Evolutionary conservation across 2,113 vertebrate species (phyloP).

Genomic region (Channa maculata): DNA sequence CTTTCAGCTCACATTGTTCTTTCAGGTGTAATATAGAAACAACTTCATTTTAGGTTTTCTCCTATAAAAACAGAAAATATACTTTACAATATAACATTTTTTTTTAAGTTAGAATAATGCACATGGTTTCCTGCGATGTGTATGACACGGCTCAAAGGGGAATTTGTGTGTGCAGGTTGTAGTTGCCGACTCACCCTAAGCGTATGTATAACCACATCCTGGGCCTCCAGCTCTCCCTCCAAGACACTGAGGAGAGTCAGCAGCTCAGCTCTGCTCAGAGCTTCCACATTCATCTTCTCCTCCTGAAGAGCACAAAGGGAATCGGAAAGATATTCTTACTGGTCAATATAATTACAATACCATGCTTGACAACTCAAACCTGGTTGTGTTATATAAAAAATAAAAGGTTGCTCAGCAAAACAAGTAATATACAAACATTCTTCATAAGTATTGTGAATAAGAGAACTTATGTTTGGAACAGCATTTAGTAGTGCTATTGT

Average conservation of each 20-base stretch:
- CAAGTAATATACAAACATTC: background rate
- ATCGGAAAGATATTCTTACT: conserved; percentile 19
- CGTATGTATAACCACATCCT: conserved; percentile 96
- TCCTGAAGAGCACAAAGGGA: conserved; percentile 69
- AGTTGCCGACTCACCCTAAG: conserved; percentile 88
- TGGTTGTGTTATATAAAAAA: conserved; percentile 9
- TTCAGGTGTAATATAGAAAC: conserved; percentile 34
- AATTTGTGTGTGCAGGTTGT: conserved; percentile 17
- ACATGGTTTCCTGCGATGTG: no score
- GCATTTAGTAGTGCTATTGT: background rate
- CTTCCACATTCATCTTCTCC: conserved; percentile 98
- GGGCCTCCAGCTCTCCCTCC: conserved; percentile 96
- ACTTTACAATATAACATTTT: no score
- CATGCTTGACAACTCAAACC: background rate
- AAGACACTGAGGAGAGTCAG: conserved; percentile 96
- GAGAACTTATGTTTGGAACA: conserved; percentile 1
- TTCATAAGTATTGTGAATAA: no score
- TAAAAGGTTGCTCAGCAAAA: background rate
- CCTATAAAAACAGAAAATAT: background rate
- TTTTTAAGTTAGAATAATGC: no score
- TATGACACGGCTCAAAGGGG: background rate
- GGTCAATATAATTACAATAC: background rate
- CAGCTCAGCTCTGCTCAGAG: conserved; percentile 96
- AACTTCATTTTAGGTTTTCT: conserved; percentile 25
- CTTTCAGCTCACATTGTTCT: conserved; percentile 64